Base-by-base conservation (phyloP, 2,113 vertebrate genomes). In the Pycnonotus jocosus region DNA sequence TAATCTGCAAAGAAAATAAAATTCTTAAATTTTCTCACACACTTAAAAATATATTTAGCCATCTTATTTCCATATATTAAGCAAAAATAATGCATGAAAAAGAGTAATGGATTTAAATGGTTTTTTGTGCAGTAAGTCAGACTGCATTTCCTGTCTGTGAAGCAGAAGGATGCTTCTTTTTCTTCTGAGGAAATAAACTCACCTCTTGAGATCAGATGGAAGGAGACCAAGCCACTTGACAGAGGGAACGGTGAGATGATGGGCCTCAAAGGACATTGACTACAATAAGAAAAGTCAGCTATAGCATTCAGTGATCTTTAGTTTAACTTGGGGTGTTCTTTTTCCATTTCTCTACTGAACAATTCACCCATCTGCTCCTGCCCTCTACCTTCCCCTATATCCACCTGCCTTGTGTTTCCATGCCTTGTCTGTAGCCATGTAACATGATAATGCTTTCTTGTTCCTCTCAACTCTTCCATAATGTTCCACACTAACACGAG, bases 211-310 rank as follows among this genome's bases (percentile, higher is more conserved):
- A 96, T 99, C 99, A 90, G 99, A 99, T 94, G 99, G 99, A 96
- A 99, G 98, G 92, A 99, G 98, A 96, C 99, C 99, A 90, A 99
- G 98, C 99, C 99, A 99, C 98, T 98, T 98, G 94, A 99, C 95
- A 64, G 98, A 98, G 45, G 99, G 99, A 95, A 99, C 99, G 2
- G 99, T 99, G 97, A 99, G 99, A 91, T 97, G 99, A 95, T 98
- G 98, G 81, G 99, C 99, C 97, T 99, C 99, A 96, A 99, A 99
- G 71, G 99, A 99, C 99, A 99, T 99, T 19, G 99, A 98, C 99
- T 99, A 30, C 92, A 98, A 98, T 7, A 93, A 81, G 88, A 94
- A 93, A 92, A 66, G 76, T 53, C 48, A 94, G 4, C 33, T 61
- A 1, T 68, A 82, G 51, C 37, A 70, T 22, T 73, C 65, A 54